Base-by-base conservation (phyloP, 2,888 invertebrate species). In the Blastobasis lacticolella region DNA sequence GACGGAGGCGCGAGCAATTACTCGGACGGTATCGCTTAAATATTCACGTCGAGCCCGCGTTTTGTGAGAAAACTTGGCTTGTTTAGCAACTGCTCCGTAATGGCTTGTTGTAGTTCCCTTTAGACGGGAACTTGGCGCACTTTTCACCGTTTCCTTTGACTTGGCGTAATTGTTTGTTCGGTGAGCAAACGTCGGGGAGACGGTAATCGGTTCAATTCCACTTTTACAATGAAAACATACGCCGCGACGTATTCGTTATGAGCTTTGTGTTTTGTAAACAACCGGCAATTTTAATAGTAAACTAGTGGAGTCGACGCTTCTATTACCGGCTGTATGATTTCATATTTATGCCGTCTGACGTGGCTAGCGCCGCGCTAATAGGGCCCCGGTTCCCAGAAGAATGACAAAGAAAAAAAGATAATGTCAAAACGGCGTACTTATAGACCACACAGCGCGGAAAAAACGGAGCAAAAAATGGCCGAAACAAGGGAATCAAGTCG, bases 41-140 rank as follows among this genome's bases (percentile, higher is more conserved):
- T 84, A 84, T 83, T 81, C 75, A 83, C 64, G 76, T 69, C 67
- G 72, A 79, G 75, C 62, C 71, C 71, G 69, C 69, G 69, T 71
- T 74, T 77, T 81, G 78, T 86, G 87, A 86, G 87, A 88, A 88
- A 80, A 75, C 64, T 73, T 69, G 54, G 71, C 80, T 79, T 78
- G 81, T 82, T 81, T 81, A 78, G 64, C 86, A 85, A 82, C 76
- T 85, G 86, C 68, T 63, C 60, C 64, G 68, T 76, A 78, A 81
- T 77, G 61, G 67, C 64, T 61, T 71, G 71, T 73, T 76, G 70
- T 76, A 74, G 77, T 77, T 75, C 68, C 23, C 23, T 23, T 23
- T 23, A 23, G 23, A 23, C 23, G 23, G 2, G 3, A 23, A 23
- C 23, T 23, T 64, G 59, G 64, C 44, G 57, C 59, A 58, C 62